Conservation (phyloP, 2,888 invertebrate species). For the Pristionchus exspectatus region DNA sequence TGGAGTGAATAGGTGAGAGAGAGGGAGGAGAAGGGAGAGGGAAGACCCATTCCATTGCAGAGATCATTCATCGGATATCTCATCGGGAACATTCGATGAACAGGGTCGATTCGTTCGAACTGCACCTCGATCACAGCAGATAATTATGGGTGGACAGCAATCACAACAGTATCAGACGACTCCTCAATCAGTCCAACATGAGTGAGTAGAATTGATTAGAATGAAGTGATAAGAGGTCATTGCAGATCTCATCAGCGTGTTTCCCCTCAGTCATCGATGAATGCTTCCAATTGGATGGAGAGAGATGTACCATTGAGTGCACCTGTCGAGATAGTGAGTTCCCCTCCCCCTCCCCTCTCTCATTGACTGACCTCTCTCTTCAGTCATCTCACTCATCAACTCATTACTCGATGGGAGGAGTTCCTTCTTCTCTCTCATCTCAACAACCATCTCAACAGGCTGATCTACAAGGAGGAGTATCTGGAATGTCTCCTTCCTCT, state of each 20-base stretch:
- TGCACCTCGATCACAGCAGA: neutral
- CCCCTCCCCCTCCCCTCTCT: neutral
- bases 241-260: neutral
- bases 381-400: constrained; percentile 3
- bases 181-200: neutral
- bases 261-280: neutral
- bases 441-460: neutral
- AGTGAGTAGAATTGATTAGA: neutral
- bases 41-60: neutral
- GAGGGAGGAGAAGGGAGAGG: neutral
- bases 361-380: neutral
- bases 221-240: neutral
- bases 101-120: constrained; percentile 49
- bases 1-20: constrained; percentile 10
- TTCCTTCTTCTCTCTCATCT: constrained; percentile 10
- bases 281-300: neutral
- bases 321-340: constrained; percentile 10
- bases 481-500: constrained; percentile 12
- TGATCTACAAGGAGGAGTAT: neutral
- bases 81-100: constrained; percentile 40
- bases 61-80: constrained; percentile 34
- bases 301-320: neutral
- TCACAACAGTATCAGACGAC: constrained; percentile 15
- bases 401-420: constrained; percentile 32
- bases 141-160: neutral